Conservation (phyloP, 2,888 invertebrate genomes). For the Cheiracanthium punctorium region DNA sequence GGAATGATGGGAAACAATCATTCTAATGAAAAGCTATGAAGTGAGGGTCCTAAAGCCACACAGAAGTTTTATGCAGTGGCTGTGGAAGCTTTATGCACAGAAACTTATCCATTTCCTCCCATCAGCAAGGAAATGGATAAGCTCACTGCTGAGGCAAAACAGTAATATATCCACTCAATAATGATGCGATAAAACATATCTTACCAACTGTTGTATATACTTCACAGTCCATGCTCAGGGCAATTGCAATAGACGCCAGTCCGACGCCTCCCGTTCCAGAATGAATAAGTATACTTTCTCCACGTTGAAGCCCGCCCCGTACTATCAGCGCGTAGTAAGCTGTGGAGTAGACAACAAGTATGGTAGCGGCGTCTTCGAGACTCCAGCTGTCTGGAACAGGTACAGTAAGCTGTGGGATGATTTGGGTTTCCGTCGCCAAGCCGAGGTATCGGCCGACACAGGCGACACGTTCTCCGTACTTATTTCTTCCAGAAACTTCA, state of each 20-base stretch:
- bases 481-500: constrained; percentile 92
- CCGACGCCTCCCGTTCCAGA: constrained; percentile 97
- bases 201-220: constrained; percentile 92
- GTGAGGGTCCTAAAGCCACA: too few relatives aligned
- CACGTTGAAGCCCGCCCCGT: constrained; percentile 88
- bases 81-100: too few relatives aligned
- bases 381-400: constrained; percentile 90
- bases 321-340: constrained; percentile 89
- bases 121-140: too few relatives aligned
- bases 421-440: constrained; percentile 90
- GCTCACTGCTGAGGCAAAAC: too few relatives aligned
- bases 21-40: too few relatives aligned
- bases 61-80: too few relatives aligned
- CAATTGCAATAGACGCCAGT: constrained; percentile 96
- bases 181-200: too few relatives aligned
- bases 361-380: constrained; percentile 93
- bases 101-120: too few relatives aligned
- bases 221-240: constrained; percentile 89
- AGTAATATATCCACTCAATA: too few relatives aligned
- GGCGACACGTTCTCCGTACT: constrained; percentile 83
- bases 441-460: constrained; percentile 93
- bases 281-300: constrained; percentile 91
- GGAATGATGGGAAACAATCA: too few relatives aligned
- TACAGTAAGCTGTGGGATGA: constrained; percentile 86
- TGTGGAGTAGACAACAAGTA: constrained; percentile 96